phyloP scores from a whole-genome alignment of 2,888 invertebrate genomes.

The Liposcelis brunnea region DNA sequence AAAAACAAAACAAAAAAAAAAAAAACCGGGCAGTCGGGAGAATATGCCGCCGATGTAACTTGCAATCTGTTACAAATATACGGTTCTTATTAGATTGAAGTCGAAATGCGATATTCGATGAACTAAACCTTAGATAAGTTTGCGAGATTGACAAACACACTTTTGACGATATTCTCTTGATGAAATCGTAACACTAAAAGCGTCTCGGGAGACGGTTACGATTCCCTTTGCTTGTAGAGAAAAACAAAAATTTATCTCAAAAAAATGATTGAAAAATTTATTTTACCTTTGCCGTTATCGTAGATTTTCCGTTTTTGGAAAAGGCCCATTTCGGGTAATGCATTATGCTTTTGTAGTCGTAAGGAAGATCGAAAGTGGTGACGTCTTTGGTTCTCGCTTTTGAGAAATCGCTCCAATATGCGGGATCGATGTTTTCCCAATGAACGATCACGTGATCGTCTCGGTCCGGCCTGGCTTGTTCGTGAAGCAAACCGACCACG shows the following conservation, averaged over 20 bases:
- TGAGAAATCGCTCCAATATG: slow-evolving; percentile 18
- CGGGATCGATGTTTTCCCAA: slow-evolving; percentile 21
- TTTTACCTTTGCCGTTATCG: slow-evolving; percentile 20
- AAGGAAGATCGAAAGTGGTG: slow-evolving; percentile 18
- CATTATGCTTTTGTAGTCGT: slow-evolving; percentile 21
- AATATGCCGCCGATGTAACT: too few species aligned
- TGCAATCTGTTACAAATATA: too few species aligned
- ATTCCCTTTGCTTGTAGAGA: neutral
- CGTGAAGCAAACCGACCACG: slow-evolving; percentile 20
- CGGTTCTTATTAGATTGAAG: too few species aligned
- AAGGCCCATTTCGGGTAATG: slow-evolving; percentile 21
- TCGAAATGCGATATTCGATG: neutral
- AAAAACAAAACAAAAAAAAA: too few species aligned
- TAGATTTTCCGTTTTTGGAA: slow-evolving; percentile 20
- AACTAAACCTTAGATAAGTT: slow-evolving; percentile 6
- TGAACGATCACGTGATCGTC: slow-evolving; percentile 19
- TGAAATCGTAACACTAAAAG: slow-evolving; percentile 11
- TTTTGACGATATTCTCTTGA: slow-evolving; percentile 9
- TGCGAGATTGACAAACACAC: slow-evolving; percentile 12
- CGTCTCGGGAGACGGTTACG: slow-evolving; percentile 8
- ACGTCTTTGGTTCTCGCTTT: slow-evolving; percentile 17
- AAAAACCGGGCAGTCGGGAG: too few species aligned
- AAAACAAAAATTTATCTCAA: too few species aligned
- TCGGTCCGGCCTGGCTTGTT: slow-evolving; percentile 20
- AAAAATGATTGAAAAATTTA: too few species aligned